Conservation (phyloP, 2,113 vertebrate genomes). For the Cyphomyrus discorhynchus region DNA sequence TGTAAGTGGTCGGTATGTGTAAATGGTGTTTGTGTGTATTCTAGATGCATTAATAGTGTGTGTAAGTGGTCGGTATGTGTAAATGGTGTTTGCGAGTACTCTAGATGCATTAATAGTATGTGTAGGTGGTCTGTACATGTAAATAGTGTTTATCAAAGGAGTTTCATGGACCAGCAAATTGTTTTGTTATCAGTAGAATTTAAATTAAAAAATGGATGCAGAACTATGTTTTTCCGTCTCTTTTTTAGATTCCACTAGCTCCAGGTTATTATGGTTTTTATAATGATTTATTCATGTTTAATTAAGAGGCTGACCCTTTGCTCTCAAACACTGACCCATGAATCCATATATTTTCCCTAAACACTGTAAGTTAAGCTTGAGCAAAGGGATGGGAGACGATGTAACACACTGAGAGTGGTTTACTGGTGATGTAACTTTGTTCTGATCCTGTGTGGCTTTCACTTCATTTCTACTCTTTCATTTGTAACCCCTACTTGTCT, state of each 20-base stretch:
- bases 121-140: neutral
- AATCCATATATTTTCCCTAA: constrained; percentile 61
- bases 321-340: constrained; percentile 50
- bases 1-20: too few relatives aligned
- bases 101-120: neutral
- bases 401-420: constrained; percentile 49
- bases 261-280: constrained; percentile 24
- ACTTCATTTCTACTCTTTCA: constrained; percentile 1
- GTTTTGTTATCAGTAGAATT: neutral
- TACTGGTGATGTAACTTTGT: constrained; percentile 22
- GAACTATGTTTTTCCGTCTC: constrained; percentile 46
- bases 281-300: constrained; percentile 52
- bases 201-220: constrained; percentile 28
- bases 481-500: constrained; percentile 11
- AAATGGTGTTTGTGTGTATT: neutral
- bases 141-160: neutral
- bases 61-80: too few relatives aligned
- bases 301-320: constrained; percentile 63
- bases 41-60: neutral
- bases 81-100: neutral
- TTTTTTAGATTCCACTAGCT: constrained; percentile 43
- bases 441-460: neutral
- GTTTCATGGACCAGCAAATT: neutral
- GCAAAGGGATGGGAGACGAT: constrained; percentile 24
- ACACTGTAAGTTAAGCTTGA: constrained; percentile 35